Conservation (phyloP, 2,888 invertebrate species). For the Tetragonula carbonaria region DNA sequence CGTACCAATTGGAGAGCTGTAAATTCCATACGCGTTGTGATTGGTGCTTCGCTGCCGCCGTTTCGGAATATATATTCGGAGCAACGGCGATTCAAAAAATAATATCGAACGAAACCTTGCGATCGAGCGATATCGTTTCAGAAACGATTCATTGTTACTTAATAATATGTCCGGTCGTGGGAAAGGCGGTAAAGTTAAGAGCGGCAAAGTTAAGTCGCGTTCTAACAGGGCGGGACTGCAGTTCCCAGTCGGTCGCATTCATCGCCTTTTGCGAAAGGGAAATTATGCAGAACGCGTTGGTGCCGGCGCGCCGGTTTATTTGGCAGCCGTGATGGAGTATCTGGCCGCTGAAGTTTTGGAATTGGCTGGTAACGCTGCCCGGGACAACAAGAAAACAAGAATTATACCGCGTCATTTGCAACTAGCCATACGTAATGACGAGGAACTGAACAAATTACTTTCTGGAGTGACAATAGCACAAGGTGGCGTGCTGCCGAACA, state of each 20-base stretch:
- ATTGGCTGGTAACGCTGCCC: conserved; percentile 88
- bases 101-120: conserved; percentile 6
- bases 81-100: background rate
- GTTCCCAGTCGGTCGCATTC: conserved; percentile 87
- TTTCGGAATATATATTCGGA: conserved; percentile 14
- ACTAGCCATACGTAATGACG: conserved; percentile 91
- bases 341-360: conserved; percentile 90
- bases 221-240: conserved; percentile 86
- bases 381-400: conserved; percentile 89
- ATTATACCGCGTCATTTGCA: conserved; percentile 81
- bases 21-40: background rate
- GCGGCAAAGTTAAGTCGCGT: conserved; percentile 80
- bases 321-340: conserved; percentile 88
- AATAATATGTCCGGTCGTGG: conserved; percentile 75
- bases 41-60: conserved; percentile 1
- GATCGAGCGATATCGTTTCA: background rate
- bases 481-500: conserved; percentile 93
- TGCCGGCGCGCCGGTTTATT: conserved; percentile 85
- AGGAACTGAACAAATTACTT: conserved; percentile 91
- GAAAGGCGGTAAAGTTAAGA: conserved; percentile 77
- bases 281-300: conserved; percentile 87
- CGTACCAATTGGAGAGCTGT: no score
- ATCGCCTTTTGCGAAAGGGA: conserved; percentile 87
- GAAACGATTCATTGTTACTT: no score
- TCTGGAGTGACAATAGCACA: conserved; percentile 92